Base-by-base conservation (phyloP, 2,888 invertebrate species). In the Malacosoma neustria region DNA sequence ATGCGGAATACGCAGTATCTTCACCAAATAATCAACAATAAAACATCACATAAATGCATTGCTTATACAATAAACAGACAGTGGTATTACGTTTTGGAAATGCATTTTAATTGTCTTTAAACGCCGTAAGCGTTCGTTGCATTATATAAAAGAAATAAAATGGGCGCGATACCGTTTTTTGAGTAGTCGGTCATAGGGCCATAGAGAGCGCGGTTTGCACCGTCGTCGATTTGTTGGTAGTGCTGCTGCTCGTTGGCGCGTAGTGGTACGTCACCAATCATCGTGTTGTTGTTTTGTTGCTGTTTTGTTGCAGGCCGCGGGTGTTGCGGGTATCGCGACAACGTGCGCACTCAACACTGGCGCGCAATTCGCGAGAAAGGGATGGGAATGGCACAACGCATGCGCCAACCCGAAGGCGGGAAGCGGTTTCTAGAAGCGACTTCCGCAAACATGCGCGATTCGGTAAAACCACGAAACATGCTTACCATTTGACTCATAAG, bases 381-480 rank as follows among this genome's bases (percentile, higher is more conserved):
- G 72, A 75, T 57, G 61, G 62, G 57, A 53, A 39, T 46, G 44
- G 39, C 35, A 49, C 33, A 42, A 61, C 81, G 82, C 82, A 81
- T 81, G 84, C 82, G 84, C 70, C 36, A 42, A 51, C 46, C 51
- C 48, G 58, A 71, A 71, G 71, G 80, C 79, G 79, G 79, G 81
- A 77, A 82, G 64, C 49, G 56, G 52, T 54, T 75, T 76, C 79
- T 80, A 80, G 77, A 81, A 76, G 60, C 58, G 54, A 57, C 61
- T 63, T 68, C 66, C 61, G 60, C 57, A 53, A 57, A 57, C 47
- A 52, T 48, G 52, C 44, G 56, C 56, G 47, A 40, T 45, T 38
- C 39, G 46, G 48, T 48, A 41, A 39, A 50, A 50, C 46, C 44
- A 41, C 41, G 42, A 44, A 46, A 46, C 40, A 48, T 43, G 36